Base-by-base conservation (phyloP, 2,888 invertebrate genomes). In the Phengaris alcon region DNA sequence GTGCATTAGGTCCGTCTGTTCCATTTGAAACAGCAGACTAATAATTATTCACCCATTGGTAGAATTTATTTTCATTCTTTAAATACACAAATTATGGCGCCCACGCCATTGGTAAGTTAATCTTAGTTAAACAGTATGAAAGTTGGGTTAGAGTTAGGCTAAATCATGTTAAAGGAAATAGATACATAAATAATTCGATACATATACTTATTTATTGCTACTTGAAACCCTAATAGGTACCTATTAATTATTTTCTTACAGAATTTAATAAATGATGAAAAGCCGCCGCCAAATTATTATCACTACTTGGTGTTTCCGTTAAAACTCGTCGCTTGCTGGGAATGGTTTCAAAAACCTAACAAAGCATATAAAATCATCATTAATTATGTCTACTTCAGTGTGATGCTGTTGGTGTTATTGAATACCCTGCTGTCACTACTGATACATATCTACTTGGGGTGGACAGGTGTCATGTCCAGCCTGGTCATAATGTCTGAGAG, bases 241-340 rank as follows among this genome's bases (percentile, higher is more conserved):
- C 35, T 52, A 52, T 12, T 9, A 8, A 52, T 8, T 52, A 48
- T n/a, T 59, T 7, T 22, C 15, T 46, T 48, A 22, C 59, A 74
- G 46, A 74, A 48, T 51, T 13, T 10, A 10, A 73, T 44, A 15
- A 79, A 83, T 13, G 78, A 76, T 1, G 80, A 84, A 46, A 82
- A 80, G 75, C 81, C 84, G 22, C 72, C 46, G 3, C 8, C 74
- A 1, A 82, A 86, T 48, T 92, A 88, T 76, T 80, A 85, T 0
- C 83, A 90, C 59, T 93, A 84, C 76, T 76, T 91, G 2, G 82
- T 84, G 57, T 72, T 82, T 6, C 88, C 91, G 0, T 77, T 93
- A 6, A 89, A 91, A 79, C 79, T 89, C 0, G 88, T 83, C 0
- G 91, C 84, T 0, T 91, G 90, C 55, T 91, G 90, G 91, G 91